Conservation (phyloP, 1,140 invertebrate genomes). For the Brachionus rotundiformis region DNA sequence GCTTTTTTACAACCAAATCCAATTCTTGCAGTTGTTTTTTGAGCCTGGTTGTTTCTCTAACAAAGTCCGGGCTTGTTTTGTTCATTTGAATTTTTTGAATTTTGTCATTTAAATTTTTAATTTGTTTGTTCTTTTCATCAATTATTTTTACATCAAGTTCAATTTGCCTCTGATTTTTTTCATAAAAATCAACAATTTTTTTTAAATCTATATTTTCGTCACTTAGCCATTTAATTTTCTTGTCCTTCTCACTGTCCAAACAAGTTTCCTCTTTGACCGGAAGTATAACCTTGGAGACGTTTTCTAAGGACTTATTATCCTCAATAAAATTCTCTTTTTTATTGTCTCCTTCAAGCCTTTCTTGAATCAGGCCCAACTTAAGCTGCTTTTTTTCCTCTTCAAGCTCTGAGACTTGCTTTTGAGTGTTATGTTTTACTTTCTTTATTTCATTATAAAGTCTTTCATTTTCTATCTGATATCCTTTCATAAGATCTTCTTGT, state of each 20-base stretch:
- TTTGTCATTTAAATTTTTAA: slow-evolving; percentile 16
- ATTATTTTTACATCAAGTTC: slow-evolving; percentile 22
- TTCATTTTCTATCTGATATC: slow-evolving; percentile 25
- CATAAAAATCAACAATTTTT: not conserved
- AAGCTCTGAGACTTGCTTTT: not conserved
- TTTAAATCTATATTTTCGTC: not conserved
- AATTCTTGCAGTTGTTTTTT: slow-evolving; percentile 39
- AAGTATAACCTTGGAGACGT: not conserved
- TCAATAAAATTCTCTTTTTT: not conserved
- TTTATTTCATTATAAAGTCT: slow-evolving; percentile 8
- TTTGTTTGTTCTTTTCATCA: slow-evolving; percentile 31
- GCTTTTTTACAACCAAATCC: not conserved
- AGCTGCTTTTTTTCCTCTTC: slow-evolving; percentile 24
- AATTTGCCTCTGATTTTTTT: slow-evolving; percentile 47
- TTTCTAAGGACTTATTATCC: not conserved
- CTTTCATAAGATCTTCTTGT: slow-evolving; percentile 29
- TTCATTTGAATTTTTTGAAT: not conserved
- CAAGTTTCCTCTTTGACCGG: slow-evolving; percentile 3
- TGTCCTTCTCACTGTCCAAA: not conserved
- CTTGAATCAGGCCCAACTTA: not conserved
- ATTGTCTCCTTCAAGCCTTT: not conserved
- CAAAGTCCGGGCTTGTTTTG: not conserved
- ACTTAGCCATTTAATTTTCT: not conserved
- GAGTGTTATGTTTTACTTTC: not conserved
- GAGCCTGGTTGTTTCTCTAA: not conserved